phyloP scores from a whole-genome alignment of 2,797 vertebrate species.

The Ispidina picta region DNA sequence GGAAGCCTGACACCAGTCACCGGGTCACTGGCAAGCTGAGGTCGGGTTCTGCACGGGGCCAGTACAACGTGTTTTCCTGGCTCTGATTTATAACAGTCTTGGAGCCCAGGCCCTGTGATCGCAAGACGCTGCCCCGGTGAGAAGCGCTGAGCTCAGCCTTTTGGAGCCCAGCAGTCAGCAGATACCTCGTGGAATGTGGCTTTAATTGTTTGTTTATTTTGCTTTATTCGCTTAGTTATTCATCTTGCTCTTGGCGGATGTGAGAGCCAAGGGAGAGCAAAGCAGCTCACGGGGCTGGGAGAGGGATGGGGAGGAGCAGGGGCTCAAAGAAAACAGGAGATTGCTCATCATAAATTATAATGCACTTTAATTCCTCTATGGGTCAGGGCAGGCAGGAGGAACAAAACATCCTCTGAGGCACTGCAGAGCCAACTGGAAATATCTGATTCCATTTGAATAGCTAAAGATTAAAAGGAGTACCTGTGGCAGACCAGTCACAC shows the following conservation, averaged over 20 bases:
- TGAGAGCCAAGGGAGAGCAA: neutral
- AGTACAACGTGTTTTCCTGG: rapidly evolving
- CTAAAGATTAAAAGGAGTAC: neutral
- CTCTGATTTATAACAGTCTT: neutral
- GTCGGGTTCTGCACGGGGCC: neutral
- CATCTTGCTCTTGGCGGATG: neutral
- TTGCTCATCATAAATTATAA: neutral
- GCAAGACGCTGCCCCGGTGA: neutral
- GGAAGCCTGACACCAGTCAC: neutral
- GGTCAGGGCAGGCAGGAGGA: neutral
- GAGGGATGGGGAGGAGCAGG: neutral
- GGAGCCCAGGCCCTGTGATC: neutral
- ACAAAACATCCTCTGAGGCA: neutral
- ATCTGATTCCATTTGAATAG: neutral
- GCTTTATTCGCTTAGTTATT: neutral
- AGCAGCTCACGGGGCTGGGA: neutral
- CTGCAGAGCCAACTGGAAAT: neutral
- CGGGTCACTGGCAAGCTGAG: neutral
- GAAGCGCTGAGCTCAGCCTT: slow-evolving; percentile 35
- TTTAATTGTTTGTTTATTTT: slow-evolving; percentile 25
- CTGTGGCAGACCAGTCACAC: rapidly evolving
- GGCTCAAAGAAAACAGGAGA: neutral
- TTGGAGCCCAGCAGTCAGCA: neutral
- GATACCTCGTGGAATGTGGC: neutral
- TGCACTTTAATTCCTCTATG: neutral